These are phyloP conservation scores for Otus sunia DNA, from an alignment of 2,113 vertebrate genomes.

Conservation along the genomic window DNA sequence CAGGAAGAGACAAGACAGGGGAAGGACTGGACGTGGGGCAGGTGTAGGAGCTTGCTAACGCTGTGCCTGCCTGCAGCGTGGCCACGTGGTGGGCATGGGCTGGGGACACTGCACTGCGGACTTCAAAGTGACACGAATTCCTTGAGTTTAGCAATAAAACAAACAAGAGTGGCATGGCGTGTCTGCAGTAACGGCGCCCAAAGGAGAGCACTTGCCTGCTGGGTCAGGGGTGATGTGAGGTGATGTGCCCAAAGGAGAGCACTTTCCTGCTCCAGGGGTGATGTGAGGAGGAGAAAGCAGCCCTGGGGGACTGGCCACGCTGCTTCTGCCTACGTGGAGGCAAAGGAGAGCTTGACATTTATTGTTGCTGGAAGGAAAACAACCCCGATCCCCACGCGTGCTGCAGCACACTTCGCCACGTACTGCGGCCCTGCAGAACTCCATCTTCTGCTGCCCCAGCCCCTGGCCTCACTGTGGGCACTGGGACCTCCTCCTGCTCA, in stretches of 20 bases:
- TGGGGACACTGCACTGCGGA: rapidly evolving
- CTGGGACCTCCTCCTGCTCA: neutral
- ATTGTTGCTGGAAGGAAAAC: neutral
- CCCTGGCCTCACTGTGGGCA: neutral
- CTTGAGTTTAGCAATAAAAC: neutral
- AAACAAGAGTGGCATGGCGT: rapidly evolving
- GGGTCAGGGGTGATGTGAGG: neutral
- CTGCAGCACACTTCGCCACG: neutral
- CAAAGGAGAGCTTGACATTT: neutral
- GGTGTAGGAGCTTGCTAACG: neutral
- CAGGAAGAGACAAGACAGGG: neutral
- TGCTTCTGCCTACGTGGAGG: neutral
- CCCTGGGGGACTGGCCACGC: rapidly evolving
- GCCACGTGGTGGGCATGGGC: neutral
- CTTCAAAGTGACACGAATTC: neutral
- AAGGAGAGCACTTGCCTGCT: neutral
- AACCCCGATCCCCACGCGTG: rapidly evolving
- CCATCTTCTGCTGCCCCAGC: neutral
- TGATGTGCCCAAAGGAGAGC: neutral
- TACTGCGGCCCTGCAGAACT: neutral
- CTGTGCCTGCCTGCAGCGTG: neutral
- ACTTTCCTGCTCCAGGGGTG: neutral
- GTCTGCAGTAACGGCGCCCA: neutral
- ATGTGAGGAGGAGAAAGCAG: neutral
- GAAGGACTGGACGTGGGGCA: neutral